phyloP scores from a whole-genome alignment of 2,113 vertebrate species.

The Callaeas wilsoni region DNA sequence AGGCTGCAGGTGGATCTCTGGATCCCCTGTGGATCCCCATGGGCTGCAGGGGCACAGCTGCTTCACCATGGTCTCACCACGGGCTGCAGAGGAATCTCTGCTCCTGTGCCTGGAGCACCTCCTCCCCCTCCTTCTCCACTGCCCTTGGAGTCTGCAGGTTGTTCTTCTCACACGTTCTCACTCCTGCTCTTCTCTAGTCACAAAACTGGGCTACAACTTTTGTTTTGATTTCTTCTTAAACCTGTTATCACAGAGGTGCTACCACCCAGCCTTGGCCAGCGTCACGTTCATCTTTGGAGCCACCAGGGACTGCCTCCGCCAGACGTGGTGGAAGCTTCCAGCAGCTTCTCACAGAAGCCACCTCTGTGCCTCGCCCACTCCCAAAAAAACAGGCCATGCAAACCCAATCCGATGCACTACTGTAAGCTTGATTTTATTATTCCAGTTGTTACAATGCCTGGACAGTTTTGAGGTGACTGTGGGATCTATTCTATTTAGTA shows the following conservation, averaged over 20 bases:
- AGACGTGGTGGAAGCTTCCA: background rate
- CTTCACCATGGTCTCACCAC: background rate
- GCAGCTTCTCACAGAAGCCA: background rate
- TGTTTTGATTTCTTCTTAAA: background rate
- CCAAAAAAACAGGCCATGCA: background rate
- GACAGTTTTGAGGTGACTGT: background rate
- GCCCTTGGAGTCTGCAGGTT: background rate
- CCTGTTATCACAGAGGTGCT: background rate
- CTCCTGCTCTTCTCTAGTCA: background rate
- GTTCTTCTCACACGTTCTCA: background rate
- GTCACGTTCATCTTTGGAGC: accelerated
- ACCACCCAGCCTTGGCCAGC: background rate
- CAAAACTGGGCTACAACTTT: background rate
- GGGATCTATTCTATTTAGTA: background rate
- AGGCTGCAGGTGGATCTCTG: background rate
- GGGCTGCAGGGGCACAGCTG: background rate
- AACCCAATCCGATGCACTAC: background rate
- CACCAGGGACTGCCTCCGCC: background rate
- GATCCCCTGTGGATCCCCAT: background rate
- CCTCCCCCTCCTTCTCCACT: no score
- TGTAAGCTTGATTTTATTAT: background rate
- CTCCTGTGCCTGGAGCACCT: background rate
- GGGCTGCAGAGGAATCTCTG: background rate
- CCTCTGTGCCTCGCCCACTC: background rate
- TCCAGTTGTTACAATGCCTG: background rate